phyloP scores from a whole-genome alignment of 2,113 vertebrate species.

The Callocephalon fimbriatum region DNA sequence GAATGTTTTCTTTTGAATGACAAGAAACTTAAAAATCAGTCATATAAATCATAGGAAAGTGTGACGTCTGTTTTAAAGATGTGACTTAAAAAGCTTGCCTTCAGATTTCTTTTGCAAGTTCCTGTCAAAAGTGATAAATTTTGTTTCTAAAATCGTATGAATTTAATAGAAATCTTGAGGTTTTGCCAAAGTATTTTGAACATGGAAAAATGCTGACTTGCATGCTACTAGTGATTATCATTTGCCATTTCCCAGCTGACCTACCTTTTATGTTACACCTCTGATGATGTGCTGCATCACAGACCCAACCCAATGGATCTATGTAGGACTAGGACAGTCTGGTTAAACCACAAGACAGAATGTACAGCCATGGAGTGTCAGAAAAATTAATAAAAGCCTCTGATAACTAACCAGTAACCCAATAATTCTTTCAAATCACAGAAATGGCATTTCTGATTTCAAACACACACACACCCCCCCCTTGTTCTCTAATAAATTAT shows the following conservation, averaged over 20 bases:
- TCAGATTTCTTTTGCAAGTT: not conserved
- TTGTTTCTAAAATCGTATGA: not conserved
- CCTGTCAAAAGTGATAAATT: not conserved
- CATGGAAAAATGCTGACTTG: not conserved
- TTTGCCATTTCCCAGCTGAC: not conserved
- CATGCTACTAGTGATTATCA: not conserved
- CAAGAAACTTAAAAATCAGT: not conserved
- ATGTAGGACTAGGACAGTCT: not conserved
- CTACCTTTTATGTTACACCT: not conserved
- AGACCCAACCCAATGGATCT: not conserved
- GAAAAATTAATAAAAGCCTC: not conserved
- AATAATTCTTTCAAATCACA: not conserved
- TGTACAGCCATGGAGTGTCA: not conserved
- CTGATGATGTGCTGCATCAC: not conserved
- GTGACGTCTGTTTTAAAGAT: not conserved
- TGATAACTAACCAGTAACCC: not conserved
- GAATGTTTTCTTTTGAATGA: no score
- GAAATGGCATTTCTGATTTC: not conserved
- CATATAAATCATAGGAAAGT: not conserved
- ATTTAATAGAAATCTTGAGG: not conserved
- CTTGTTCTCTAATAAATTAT: not conserved
- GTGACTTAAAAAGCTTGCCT: not conserved
- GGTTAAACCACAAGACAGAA: not conserved
- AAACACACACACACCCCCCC: no score
- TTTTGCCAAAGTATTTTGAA: not conserved